A percentile compares a stretch with the other conserved stretches of the same genome.
Conservation (phyloP, 1,140 invertebrate species). For the Drosophila littoralis region DNA sequence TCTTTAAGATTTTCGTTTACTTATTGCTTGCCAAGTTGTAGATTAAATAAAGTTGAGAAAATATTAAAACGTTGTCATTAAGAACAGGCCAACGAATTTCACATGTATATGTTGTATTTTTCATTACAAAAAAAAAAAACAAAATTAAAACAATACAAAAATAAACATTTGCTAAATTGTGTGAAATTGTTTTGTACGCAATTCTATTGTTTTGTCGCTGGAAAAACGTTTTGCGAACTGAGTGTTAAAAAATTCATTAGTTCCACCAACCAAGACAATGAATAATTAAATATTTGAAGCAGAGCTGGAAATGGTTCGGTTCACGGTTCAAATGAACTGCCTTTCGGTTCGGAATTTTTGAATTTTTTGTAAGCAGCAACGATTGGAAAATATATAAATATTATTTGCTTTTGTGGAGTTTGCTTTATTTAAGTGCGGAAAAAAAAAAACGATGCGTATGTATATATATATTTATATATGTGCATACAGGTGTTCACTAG, state of each 20-base stretch:
- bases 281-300: slow-evolving; percentile 2
- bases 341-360: no score
- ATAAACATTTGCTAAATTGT: slow-evolving; percentile 14
- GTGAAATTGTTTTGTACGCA: slow-evolving; percentile 13
- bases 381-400: not conserved
- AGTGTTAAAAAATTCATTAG: slow-evolving; percentile 9
- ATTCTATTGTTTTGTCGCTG: slow-evolving; percentile 10
- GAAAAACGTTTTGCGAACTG: slow-evolving; percentile 1
- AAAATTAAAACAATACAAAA: not conserved
- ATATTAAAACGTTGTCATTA: slow-evolving; percentile 3
- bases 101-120: not conserved
- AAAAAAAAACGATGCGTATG: not conserved
- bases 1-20: not conserved
- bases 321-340: no score
- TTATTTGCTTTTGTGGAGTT: not conserved
- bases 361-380: not conserved
- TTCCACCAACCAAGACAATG: slow-evolving; percentile 3
- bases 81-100: not conserved
- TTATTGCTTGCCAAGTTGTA: not conserved
- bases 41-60: not conserved
- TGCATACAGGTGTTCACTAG: not conserved
- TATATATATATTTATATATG: not conserved
- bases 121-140: not conserved
- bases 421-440: slow-evolving; percentile 9
- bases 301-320: no score